A percentile compares a stretch with the other conserved stretches of the same genome.
These are phyloP conservation scores for Phaonia tiefii DNA, from an alignment of 2,888 invertebrate genomes.

Conservation along the genomic window DNA sequence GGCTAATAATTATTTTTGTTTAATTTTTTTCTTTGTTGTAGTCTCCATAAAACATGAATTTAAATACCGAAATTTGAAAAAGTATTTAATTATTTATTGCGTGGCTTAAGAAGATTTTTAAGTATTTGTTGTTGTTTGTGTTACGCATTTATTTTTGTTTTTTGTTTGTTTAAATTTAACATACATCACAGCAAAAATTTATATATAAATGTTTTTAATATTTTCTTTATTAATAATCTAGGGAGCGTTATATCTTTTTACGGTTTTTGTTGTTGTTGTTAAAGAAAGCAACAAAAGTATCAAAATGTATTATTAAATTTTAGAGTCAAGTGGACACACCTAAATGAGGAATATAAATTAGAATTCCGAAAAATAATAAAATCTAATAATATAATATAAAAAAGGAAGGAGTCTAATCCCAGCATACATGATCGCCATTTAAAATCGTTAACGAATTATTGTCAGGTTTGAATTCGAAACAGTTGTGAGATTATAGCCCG, in stretches of 20 bases:
- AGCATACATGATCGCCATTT: too few species aligned
- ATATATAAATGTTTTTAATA: slow-evolving; percentile 73
- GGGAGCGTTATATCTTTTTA: slow-evolving; percentile 27
- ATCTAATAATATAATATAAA: too few species aligned
- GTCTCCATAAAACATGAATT: slow-evolving; percentile 33
- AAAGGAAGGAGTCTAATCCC: too few species aligned
- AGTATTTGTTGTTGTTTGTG: too few species aligned
- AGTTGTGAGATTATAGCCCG: too few species aligned
- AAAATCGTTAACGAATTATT: too few species aligned
- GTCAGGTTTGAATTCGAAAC: too few species aligned
- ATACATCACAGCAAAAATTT: slow-evolving; percentile 81
- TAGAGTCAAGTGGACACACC: neutral
- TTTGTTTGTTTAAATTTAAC: slow-evolving; percentile 76
- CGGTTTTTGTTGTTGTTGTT: neutral
- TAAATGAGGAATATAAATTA: too few species aligned
- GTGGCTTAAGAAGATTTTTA: slow-evolving; percentile 45
- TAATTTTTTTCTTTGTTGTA: slow-evolving; percentile 30
- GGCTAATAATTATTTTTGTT: slow-evolving; percentile 28
- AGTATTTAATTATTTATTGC: slow-evolving; percentile 45
- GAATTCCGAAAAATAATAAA: too few species aligned
- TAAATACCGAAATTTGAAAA: slow-evolving; percentile 28
- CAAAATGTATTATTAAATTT: too few species aligned
- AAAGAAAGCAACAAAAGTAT: slow-evolving; percentile 14
- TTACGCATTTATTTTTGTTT: slow-evolving; percentile 70
- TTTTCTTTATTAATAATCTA: slow-evolving; percentile 52